Conservation (phyloP, 1,140 invertebrate genomes). For the Lepidurus apus region DNA sequence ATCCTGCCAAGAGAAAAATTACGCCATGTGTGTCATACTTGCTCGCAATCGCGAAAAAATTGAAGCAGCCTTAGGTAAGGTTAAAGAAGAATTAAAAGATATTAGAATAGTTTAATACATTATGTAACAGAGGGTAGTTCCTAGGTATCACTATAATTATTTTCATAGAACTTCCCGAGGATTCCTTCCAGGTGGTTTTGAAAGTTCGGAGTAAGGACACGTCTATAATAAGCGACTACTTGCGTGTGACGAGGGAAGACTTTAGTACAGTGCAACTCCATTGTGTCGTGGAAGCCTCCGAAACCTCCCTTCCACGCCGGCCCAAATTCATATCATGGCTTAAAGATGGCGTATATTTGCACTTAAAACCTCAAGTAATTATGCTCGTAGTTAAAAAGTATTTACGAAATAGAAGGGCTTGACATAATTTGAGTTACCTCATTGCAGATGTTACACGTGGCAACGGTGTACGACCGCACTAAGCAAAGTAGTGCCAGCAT, state of each 20-base stretch:
- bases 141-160: too few species aligned
- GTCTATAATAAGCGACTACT: neutral
- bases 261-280: neutral
- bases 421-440: too few species aligned
- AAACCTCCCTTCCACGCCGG: neutral
- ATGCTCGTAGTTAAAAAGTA: neutral
- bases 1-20: slow-evolving; percentile 1
- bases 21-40: neutral
- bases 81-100: neutral
- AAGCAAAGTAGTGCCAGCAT: neutral
- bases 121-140: too few species aligned
- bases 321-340: neutral
- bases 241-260: neutral
- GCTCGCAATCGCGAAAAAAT: neutral
- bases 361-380: neutral
- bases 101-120: too few species aligned
- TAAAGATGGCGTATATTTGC: neutral
- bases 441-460: neutral
- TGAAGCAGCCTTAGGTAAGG: neutral
- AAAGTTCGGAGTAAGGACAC: neutral
- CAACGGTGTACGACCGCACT: neutral
- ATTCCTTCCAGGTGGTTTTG: neutral
- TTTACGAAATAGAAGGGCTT: neutral
- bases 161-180: neutral
- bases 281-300: neutral